Evolutionary conservation across 2,113 vertebrate genomes (phyloP).

Genomic region (Pyrgilauda ruficollis): DNA sequence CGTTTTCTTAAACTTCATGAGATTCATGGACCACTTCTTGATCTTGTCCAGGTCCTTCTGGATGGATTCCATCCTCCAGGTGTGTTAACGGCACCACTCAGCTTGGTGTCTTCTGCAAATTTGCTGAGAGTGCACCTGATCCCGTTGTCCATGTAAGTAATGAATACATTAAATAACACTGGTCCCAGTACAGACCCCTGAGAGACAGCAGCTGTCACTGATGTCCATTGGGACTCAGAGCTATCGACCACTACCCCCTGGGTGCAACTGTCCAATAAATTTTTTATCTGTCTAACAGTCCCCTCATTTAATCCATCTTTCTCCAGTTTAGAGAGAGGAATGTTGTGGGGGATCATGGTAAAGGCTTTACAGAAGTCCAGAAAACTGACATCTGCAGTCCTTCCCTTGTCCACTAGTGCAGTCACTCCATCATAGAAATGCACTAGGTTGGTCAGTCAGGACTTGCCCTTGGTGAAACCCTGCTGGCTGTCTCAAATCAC

Average conservation of each 20-base stretch:
- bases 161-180: background rate
- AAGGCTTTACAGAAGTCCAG: background rate
- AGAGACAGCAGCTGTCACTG: background rate
- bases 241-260: background rate
- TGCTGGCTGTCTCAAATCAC: background rate
- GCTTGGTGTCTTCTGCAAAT: background rate
- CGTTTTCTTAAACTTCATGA: background rate
- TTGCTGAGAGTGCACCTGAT: background rate
- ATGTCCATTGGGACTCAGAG: background rate
- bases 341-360: background rate
- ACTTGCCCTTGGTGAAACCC: background rate
- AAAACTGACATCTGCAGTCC: background rate
- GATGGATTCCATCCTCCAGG: background rate
- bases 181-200: background rate
- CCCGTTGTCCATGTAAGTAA: background rate
- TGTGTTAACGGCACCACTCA: background rate
- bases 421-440: background rate
- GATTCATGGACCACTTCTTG: background rate
- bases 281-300: background rate
- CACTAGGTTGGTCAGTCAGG: background rate
- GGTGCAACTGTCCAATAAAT: background rate
- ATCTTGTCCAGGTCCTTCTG: background rate
- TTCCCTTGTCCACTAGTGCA: background rate
- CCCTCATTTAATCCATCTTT: background rate
- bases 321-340: background rate